Evolutionary conservation across 1,140 invertebrate species (phyloP), one percentile per base, ranked within the genome.

Genomic region (Stegodyphus dumicola): DNA sequence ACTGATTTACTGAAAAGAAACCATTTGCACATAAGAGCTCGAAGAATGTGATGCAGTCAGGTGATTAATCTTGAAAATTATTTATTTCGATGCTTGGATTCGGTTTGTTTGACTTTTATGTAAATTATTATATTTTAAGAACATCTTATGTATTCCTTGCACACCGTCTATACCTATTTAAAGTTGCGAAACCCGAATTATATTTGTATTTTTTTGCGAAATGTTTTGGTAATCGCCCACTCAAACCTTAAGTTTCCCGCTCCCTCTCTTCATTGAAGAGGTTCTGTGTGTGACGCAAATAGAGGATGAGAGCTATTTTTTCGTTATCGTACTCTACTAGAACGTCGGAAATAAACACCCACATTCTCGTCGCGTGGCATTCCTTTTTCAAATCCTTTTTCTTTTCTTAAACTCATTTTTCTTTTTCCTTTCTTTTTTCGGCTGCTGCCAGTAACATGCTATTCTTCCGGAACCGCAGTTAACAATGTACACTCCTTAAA

Each of bases 301-400:
- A 79, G 77, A 70, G 77, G 54, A 69, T 77, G 76, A 77, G 33
- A 70, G 18, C 77, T 79, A 70, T 79, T 79, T 79, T 79, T 69
- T 64, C 65, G 52, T 53, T 48, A 54, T 48, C 60, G 49, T 66
- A 75, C 65, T 66, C 65, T 66, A 79, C 77, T 79, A 52, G 65
- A 54, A 18, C 54, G 70, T 65, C 53, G 70, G 49, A 53, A 66
- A 69, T 70, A 33, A 64, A 54, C 77, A 66, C 77, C 77, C 66
- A 79, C 77, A 70, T 79, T 70, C 56, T 79, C 54, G 76, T 52
- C 64, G 65, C 76, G 65, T 69, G 54, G 52, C 64, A 15, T 52
- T 49, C 64, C 49, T n/a, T 13, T 33, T 33, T 15, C 13, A 33
- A 54, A 49, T 69, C 33, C 33, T 54, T 54, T 6, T 13, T 49